Evolutionary conservation across 1,140 invertebrate species (phyloP), one percentile per base, ranked within the genome.

Genomic region (Palaemon carinicauda): DNA sequence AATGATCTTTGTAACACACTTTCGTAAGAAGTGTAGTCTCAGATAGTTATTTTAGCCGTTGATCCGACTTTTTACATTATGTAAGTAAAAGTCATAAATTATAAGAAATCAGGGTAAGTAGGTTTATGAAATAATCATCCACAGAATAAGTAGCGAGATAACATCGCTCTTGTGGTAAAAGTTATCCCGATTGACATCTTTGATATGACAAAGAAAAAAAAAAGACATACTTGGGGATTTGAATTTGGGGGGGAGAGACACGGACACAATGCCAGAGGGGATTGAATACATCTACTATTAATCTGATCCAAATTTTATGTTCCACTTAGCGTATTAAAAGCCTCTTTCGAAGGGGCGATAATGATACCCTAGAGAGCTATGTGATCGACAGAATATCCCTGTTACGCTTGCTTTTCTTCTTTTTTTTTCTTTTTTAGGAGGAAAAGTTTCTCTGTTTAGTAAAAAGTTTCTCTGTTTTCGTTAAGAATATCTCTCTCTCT

Each of bases 241-340:
- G 33, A 19, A 21, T 51, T n/a, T 9, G 27, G 75, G 12, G 75
- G 27, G 17, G 27, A 27, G 27, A n/a, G 27, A 12, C n/a, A 5
- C 15, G n/a, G 29, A 69, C 10, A 15, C 19, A 69, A 3, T 27
- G 24, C 27, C 19, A n/a, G 51, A 24, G 53, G 27, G 75, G 19
- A 51, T n/a, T 10, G 51, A 53, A 85, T 10, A 19, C n/a, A 10
- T 52, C 75, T 17, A 29, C 31, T 77, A 71, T 78, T 85, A 77
- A 85, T 85, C 75, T 51, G 50, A 14, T 69, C 51, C 56, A 50
- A 29, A 52, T 53, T 77, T 77, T 80, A 51, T 65, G 29, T 69
- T 69, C 83, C 77, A 84, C 83, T 85, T 50, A 80, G 56, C 53
- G 75, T 85, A 85, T 69, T 85, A 79, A 85, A 85, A 71, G 50